Evolutionary conservation across 2,113 vertebrate genomes (phyloP).

Genomic region (Shinisaurus crocodilurus): DNA sequence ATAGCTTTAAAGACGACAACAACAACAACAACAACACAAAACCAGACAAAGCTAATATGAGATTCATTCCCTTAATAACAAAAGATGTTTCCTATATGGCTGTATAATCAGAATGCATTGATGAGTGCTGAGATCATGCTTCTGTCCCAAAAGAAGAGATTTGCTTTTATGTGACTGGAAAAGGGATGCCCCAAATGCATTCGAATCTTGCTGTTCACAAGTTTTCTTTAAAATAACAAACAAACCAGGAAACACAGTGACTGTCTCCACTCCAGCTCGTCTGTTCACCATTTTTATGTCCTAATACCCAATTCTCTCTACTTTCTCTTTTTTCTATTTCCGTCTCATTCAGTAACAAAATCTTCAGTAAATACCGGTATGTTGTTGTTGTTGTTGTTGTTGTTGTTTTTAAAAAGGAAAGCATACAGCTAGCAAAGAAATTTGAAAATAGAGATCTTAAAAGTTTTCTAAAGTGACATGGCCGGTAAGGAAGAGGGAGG

Average conservation of each 20-base stretch:
- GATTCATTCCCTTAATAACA: background rate
- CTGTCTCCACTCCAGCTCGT: background rate
- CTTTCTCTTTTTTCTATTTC: background rate
- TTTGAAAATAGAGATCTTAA: background rate
- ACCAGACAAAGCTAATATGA: background rate
- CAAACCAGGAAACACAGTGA: background rate
- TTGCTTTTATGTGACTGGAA: background rate
- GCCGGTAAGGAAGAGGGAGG: background rate
- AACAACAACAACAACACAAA: background rate
- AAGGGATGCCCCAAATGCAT: background rate
- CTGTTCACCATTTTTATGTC: background rate
- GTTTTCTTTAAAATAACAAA: background rate
- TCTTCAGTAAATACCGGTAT: background rate
- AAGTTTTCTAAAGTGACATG: background rate
- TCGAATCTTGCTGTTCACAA: background rate
- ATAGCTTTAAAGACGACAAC: background rate
- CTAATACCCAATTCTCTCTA: background rate
- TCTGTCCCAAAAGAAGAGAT: background rate
- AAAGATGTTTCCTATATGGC: background rate
- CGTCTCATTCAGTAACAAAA: background rate
- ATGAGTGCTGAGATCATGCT: background rate
- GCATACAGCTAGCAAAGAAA: background rate
- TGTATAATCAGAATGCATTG: background rate
- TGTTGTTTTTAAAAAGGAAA: background rate
- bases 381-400: too few relatives aligned